Percentiles rank a stretch among this genome's conserved stretches.
phyloP scores from a whole-genome alignment of 2,113 vertebrate genomes.

The Bostrychus sinensis region DNA sequence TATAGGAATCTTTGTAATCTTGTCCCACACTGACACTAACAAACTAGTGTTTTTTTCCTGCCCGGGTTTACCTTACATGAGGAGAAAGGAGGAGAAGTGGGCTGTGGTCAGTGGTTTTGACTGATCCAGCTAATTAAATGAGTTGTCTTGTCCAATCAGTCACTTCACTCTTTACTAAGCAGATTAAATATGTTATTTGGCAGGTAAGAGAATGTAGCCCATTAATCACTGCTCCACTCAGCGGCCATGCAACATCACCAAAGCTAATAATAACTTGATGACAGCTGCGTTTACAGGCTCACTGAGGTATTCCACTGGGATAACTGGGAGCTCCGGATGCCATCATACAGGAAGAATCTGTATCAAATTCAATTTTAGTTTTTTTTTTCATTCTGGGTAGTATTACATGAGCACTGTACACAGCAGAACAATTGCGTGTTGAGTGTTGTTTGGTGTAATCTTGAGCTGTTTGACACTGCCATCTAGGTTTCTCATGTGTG shows the following conservation, averaged over 20 bases:
- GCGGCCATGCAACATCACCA: neutral
- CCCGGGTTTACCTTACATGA: neutral
- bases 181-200: neutral
- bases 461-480: slow-evolving; percentile 5
- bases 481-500: slow-evolving; percentile 3
- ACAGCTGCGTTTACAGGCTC: slow-evolving; percentile 11
- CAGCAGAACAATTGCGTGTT: neutral
- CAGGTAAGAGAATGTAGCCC: neutral
- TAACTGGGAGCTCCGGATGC: neutral
- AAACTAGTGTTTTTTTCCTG: neutral
- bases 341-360: neutral
- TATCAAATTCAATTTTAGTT: neutral
- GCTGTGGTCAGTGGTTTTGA: neutral
- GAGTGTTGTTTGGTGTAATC: neutral
- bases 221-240: slow-evolving; percentile 10
- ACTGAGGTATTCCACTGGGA: neutral
- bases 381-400: neutral
- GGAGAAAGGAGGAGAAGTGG: neutral
- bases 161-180: neutral
- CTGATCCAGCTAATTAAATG: neutral
- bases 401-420: neutral
- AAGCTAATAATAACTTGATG: slow-evolving; percentile 18
- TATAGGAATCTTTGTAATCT: neutral
- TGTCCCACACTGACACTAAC: slow-evolving; percentile 10
- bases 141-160: neutral